phyloP scores from a whole-genome alignment of 92 coral and sea anemone genomes.

The Metridium senile region DNA sequence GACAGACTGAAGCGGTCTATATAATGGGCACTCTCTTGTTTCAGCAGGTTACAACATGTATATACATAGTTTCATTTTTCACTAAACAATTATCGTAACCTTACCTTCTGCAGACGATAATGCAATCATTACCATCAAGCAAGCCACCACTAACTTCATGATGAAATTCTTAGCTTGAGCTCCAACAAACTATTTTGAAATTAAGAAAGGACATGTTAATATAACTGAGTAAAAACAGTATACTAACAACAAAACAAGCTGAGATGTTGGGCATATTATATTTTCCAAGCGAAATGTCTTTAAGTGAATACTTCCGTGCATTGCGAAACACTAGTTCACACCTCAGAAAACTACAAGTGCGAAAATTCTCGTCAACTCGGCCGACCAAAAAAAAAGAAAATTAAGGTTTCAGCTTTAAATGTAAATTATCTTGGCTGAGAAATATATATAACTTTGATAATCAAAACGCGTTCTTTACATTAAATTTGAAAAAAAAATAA shows the following conservation, averaged over 20 bases:
- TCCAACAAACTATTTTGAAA: background rate
- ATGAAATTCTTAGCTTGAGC: background rate
- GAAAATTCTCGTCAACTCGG: too few relatives aligned
- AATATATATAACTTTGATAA: too few relatives aligned
- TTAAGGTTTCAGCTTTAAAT: too few relatives aligned
- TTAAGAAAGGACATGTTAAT: background rate
- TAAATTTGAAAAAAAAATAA: too few relatives aligned
- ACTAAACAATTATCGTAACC: background rate
- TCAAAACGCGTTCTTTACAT: too few relatives aligned
- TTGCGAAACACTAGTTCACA: background rate
- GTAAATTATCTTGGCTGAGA: too few relatives aligned
- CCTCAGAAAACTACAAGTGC: background rate
- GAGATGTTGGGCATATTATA: too few relatives aligned
- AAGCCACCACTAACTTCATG: slow-evolving; percentile 16
- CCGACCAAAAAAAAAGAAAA: too few relatives aligned
- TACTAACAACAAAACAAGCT: too few relatives aligned
- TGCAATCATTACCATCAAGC: slow-evolving; percentile 3
- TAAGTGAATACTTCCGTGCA: background rate
- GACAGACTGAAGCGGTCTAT: background rate
- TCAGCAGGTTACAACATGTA: slow-evolving; percentile 3
- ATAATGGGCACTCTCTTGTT: background rate
- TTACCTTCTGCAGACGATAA: slow-evolving; percentile 33
- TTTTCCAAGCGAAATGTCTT: too few relatives aligned
- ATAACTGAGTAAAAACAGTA: background rate
- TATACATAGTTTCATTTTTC: background rate